These are phyloP conservation scores for Etheostoma spectabile DNA, from an alignment of 2,113 vertebrate genomes.

Conservation along the genomic window DNA sequence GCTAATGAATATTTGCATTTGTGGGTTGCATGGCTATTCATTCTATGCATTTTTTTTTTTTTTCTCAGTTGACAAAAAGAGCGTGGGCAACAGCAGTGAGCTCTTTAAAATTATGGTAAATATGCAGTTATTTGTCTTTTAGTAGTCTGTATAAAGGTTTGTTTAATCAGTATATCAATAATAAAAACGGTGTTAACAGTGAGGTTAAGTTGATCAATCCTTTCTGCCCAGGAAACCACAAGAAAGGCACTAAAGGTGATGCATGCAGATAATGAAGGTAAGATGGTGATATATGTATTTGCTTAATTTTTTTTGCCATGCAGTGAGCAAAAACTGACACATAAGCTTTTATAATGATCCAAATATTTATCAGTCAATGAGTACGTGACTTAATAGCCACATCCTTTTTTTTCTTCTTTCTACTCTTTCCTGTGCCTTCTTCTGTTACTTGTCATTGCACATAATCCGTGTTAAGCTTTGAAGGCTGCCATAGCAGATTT, in stretches of 20 bases:
- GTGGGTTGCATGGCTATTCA: background rate
- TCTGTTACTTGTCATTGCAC: conserved; percentile 5
- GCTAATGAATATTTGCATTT: background rate
- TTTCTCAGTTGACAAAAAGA: background rate
- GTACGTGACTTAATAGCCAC: conserved; percentile 18
- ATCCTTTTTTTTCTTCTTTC: background rate
- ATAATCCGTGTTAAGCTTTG: conserved; percentile 42
- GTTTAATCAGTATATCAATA: background rate
- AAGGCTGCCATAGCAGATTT: conserved; percentile 24
- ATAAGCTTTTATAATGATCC: conserved; percentile 8
- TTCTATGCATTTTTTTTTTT: background rate
- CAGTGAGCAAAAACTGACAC: too few relatives aligned
- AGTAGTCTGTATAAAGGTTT: background rate
- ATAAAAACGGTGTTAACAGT: background rate
- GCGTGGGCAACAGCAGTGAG: background rate
- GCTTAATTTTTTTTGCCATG: background rate
- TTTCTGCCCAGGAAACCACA: conserved; percentile 69
- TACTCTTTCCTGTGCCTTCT: background rate
- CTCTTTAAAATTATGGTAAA: conserved; percentile 42
- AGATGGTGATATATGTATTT: background rate
- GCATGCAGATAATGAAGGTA: conserved; percentile 39
- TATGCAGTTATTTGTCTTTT: background rate
- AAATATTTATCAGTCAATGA: conserved; percentile 30
- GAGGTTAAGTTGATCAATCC: background rate
- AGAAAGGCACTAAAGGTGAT: conserved; percentile 14